These are phyloP conservation scores for Morpho helenor DNA, from an alignment of 2,888 invertebrate species.

Conservation along the genomic window DNA sequence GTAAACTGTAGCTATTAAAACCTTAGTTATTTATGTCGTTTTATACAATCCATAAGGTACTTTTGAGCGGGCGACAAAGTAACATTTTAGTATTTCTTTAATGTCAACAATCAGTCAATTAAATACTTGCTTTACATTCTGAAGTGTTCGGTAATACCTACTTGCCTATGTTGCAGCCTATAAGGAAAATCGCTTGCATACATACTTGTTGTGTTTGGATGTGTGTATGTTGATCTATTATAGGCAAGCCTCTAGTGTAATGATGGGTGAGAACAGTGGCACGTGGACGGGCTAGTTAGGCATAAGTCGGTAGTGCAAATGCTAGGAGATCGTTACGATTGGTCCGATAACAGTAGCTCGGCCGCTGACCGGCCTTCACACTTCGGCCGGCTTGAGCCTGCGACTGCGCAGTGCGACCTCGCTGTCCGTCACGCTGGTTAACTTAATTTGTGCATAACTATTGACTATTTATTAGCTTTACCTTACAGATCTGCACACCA, in stretches of 20 bases:
- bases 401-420: constrained; percentile 32
- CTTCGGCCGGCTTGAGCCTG: constrained; percentile 39
- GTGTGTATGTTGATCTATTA: constrained; percentile 24
- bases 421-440: constrained; percentile 44
- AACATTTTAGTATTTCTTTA: constrained; percentile 30
- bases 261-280: constrained; percentile 37
- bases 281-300: constrained; percentile 56
- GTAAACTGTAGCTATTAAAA: neutral
- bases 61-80: constrained; percentile 16
- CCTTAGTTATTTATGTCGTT: neutral
- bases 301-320: constrained; percentile 43
- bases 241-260: constrained; percentile 22
- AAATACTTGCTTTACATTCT: constrained; percentile 22
- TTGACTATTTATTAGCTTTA: constrained; percentile 11
- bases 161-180: constrained; percentile 17
- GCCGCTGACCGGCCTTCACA: constrained; percentile 78
- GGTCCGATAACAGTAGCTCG: constrained; percentile 67
- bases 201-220: constrained; percentile 13
- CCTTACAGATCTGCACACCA: neutral
- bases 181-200: constrained; percentile 20
- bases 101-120: constrained; percentile 36
- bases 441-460: constrained; percentile 32
- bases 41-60: constrained; percentile 2
- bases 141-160: constrained; percentile 4
- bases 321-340: constrained; percentile 56